A percentile compares a stretch with the other conserved stretches of the same genome.
Conservation (phyloP, 92 coral and sea anemone genomes). For the Paramuricea clavata region DNA sequence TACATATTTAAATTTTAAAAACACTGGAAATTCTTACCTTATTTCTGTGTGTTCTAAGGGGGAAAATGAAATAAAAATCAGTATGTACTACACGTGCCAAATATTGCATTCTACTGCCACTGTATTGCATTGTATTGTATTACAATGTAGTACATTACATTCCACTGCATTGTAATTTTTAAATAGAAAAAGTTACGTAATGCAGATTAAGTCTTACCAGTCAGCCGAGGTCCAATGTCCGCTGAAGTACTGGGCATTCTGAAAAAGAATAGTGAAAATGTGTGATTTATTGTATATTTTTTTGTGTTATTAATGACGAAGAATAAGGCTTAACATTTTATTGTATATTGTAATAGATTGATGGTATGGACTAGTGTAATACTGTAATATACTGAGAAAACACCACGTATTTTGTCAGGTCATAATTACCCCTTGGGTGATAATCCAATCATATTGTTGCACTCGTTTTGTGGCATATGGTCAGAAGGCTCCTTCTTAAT, state of each 20-base stretch:
- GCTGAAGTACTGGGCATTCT: not conserved
- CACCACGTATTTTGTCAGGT: too few species aligned
- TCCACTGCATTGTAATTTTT: too few species aligned
- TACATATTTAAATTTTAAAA: not conserved
- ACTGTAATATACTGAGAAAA: too few species aligned
- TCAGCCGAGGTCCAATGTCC: not conserved
- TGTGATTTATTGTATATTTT: not conserved
- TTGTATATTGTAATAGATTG: too few species aligned
- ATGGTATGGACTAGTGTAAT: too few species aligned
- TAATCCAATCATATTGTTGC: not conserved
- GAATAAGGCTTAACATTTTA: too few species aligned
- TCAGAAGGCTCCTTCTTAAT: constrained; percentile 19
- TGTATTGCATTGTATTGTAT: too few species aligned
- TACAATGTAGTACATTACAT: too few species aligned
- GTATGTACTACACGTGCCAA: too few species aligned
- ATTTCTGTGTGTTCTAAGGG: constrained; percentile 28
- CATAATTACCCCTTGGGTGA: constrained; percentile 5
- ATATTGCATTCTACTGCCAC: too few species aligned
- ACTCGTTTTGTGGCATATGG: not conserved
- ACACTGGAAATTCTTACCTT: constrained; percentile 15
- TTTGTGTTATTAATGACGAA: too few species aligned
- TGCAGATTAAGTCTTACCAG: not conserved
- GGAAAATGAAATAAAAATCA: not conserved
- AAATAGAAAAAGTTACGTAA: too few species aligned
- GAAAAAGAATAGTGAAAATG: not conserved